Conservation (phyloP, 2,113 vertebrate species). For the Anthoscopus minutus region DNA sequence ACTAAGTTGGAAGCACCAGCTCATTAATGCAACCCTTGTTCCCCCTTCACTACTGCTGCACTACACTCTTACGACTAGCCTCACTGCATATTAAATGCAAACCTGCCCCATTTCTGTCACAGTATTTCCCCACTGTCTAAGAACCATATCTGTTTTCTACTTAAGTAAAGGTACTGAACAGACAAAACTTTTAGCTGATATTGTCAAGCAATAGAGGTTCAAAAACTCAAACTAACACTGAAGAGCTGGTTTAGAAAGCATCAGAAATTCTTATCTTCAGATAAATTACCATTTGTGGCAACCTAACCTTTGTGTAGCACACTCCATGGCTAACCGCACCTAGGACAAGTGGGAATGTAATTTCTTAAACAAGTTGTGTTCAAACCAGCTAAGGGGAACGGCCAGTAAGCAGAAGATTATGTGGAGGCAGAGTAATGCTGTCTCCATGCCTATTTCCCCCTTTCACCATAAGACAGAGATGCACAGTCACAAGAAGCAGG, state of each 20-base stretch:
- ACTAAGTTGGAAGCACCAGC: background rate
- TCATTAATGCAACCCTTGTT: background rate
- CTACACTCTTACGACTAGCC: accelerated
- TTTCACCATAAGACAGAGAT: background rate
- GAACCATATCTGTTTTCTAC: background rate
- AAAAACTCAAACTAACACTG: background rate
- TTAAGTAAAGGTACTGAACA: background rate
- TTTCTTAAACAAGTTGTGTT: background rate
- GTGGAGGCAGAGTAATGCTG: background rate
- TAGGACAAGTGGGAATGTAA: background rate
- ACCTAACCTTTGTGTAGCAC: background rate
- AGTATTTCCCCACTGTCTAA: background rate
- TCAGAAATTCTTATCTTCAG: background rate
- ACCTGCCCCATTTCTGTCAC: background rate
- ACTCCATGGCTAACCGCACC: background rate
- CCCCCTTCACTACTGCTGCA: background rate
- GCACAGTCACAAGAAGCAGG: background rate
- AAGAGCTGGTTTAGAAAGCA: background rate
- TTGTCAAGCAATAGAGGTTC: background rate
- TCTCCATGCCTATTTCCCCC: background rate
- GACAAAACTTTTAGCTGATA: background rate
- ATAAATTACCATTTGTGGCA: background rate
- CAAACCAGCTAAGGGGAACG: background rate
- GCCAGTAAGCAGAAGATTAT: background rate
- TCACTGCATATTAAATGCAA: background rate